Evolutionary conservation across 2,797 vertebrate species (phyloP).

Genomic region (Masticophis lateralis): DNA sequence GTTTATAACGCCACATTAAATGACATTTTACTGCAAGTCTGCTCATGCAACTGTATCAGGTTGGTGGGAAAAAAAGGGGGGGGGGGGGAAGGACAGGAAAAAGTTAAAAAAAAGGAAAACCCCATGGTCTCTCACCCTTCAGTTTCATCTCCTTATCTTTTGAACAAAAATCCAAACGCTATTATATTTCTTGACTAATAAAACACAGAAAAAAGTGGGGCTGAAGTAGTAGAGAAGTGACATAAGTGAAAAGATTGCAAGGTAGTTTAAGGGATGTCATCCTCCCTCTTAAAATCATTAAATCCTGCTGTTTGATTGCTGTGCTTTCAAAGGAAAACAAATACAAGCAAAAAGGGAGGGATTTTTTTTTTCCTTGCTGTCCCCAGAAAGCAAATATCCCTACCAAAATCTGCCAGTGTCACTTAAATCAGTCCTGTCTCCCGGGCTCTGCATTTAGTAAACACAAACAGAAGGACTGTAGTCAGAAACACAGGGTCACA

Average conservation of each 20-base stretch:
- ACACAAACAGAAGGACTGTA: constrained; percentile 49
- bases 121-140: not conserved
- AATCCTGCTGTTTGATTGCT: constrained; percentile 28
- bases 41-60: not conserved
- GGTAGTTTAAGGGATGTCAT: constrained; percentile 16
- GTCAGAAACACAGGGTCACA: constrained; percentile 48
- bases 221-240: constrained; percentile 13
- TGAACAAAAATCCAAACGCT: constrained; percentile 20
- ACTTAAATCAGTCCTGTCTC: constrained; percentile 49
- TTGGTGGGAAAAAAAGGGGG: not conserved
- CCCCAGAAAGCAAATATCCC: constrained; percentile 20
- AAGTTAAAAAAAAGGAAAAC: not conserved
- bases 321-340: constrained; percentile 55
- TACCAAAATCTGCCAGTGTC: constrained; percentile 53
- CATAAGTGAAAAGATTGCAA: constrained; percentile 28
- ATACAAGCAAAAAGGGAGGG: constrained; percentile 48
- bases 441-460: constrained; percentile 53
- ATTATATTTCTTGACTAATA: constrained; percentile 36
- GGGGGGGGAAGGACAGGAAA: constrained; percentile 1
- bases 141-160: constrained; percentile 6
- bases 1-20: constrained; percentile 10
- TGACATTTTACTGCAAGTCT: not conserved
- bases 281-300: constrained; percentile 15
- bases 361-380: constrained; percentile 21
- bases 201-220: constrained; percentile 38